Percentiles rank a stretch among this genome's conserved stretches.
Conservation (phyloP, 2,888 invertebrate genomes). For the Hypolimnas misippus region DNA sequence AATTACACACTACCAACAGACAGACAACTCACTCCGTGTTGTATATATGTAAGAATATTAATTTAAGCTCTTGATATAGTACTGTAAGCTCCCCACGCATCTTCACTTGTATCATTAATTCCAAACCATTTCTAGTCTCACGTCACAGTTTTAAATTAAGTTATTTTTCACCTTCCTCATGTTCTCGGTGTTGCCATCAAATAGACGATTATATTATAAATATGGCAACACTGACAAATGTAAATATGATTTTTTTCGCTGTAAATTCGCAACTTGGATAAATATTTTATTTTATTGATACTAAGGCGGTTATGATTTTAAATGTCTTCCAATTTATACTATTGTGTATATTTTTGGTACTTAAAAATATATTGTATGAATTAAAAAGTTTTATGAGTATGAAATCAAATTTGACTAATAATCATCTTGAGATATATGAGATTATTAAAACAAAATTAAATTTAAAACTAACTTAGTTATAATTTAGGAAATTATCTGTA, state of each 20-base stretch:
- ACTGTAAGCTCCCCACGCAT: slow-evolving; percentile 25
- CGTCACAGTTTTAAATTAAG: slow-evolving; percentile 82
- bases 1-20: background rate
- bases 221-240: slow-evolving; percentile 27
- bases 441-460: background rate
- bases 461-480: background rate
- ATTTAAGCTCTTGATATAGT: slow-evolving; percentile 35
- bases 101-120: slow-evolving; percentile 55
- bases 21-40: slow-evolving; percentile 1
- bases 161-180: slow-evolving; percentile 47
- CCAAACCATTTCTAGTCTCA: slow-evolving; percentile 81
- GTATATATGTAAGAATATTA: slow-evolving; percentile 12
- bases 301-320: background rate
- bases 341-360: too few relatives aligned
- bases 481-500: background rate
- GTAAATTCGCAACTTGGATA: slow-evolving; percentile 22
- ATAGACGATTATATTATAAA: slow-evolving; percentile 1
- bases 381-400: too few relatives aligned
- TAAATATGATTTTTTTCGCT: slow-evolving; percentile 30
- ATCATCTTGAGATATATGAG: too few relatives aligned
- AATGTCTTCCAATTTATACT: slow-evolving; percentile 17
- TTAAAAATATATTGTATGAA: too few relatives aligned
- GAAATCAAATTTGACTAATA: too few relatives aligned
- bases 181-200: slow-evolving; percentile 28
- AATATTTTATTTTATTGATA: background rate